Evolutionary conservation across 2,113 vertebrate genomes (phyloP).

Genomic region (Melospiza melodia): DNA sequence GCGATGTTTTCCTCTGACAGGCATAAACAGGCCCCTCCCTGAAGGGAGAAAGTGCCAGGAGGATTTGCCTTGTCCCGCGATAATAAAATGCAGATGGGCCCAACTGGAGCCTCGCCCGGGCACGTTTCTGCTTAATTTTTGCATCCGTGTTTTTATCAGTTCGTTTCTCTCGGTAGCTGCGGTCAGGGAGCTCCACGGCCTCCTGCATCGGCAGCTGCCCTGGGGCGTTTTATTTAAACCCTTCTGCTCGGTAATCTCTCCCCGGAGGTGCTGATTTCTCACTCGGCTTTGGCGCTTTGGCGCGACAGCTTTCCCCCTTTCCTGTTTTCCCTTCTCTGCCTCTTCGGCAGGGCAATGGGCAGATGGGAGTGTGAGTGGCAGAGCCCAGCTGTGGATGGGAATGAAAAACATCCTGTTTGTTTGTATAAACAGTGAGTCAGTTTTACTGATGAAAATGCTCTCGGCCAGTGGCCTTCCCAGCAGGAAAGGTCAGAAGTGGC

Average conservation of each 20-base stretch:
- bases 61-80: neutral
- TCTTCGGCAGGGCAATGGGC: neutral
- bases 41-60: neutral
- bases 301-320: neutral
- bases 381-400: constrained; percentile 26
- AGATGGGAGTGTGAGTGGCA: neutral
- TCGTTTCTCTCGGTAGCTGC: neutral
- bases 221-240: neutral
- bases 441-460: neutral
- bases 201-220: neutral
- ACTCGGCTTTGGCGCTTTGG: neutral
- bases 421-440: constrained; percentile 36
- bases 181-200: neutral
- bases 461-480: neutral
- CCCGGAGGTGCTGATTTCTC: neutral
- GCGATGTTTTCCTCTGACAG: neutral
- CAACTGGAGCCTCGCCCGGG: neutral
- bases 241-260: neutral
- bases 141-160: neutral
- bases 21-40: neutral
- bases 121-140: neutral
- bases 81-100: neutral
- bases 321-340: neutral
- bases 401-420: constrained; percentile 53
- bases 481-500: neutral